A percentile compares a stretch with the other conserved stretches of the same genome.
phyloP scores from a whole-genome alignment of 1,140 invertebrate genomes.

The Oncopodura yosiiana region DNA sequence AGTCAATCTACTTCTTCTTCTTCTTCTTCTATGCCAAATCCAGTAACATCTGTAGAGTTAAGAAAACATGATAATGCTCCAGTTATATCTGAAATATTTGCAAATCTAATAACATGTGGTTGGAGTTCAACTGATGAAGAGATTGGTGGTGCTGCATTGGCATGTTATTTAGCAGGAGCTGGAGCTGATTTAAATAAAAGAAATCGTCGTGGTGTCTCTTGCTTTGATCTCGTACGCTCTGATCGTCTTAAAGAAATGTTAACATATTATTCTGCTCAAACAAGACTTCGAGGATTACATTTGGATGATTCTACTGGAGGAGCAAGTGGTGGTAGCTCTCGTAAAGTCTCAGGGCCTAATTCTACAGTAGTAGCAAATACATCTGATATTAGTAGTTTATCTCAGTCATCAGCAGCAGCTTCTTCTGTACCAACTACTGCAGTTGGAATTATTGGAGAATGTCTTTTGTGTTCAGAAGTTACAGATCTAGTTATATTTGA shows the following conservation, averaged over 20 bases:
- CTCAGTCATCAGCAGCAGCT: background rate
- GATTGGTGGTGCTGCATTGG: slow-evolving; percentile 45
- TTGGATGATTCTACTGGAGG: background rate
- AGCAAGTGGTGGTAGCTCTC: background rate
- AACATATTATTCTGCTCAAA: slow-evolving; percentile 25
- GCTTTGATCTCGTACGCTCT: slow-evolving; percentile 48
- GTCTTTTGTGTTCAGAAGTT: slow-evolving; percentile 60
- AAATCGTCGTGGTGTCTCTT: slow-evolving; percentile 56
- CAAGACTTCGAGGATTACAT: background rate
- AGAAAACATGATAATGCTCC: slow-evolving; percentile 36
- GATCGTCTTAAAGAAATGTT: slow-evolving; percentile 33
- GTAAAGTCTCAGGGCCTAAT: background rate
- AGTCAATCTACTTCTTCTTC: too few relatives aligned
- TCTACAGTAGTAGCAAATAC: background rate
- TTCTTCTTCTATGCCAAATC: too few relatives aligned
- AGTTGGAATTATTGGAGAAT: slow-evolving; percentile 43
- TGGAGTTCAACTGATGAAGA: slow-evolving; percentile 30
- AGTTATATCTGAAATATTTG: slow-evolving; percentile 33
- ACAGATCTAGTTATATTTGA: slow-evolving; percentile 54
- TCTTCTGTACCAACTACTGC: background rate
- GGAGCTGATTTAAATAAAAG: slow-evolving; percentile 53
- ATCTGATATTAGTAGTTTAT: background rate
- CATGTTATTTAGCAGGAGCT: slow-evolving; percentile 57
- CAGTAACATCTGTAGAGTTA: slow-evolving; percentile 29
- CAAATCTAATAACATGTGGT: slow-evolving; percentile 24